phyloP scores from a whole-genome alignment of 2,797 vertebrate species.

The Trematomus bernacchii region DNA sequence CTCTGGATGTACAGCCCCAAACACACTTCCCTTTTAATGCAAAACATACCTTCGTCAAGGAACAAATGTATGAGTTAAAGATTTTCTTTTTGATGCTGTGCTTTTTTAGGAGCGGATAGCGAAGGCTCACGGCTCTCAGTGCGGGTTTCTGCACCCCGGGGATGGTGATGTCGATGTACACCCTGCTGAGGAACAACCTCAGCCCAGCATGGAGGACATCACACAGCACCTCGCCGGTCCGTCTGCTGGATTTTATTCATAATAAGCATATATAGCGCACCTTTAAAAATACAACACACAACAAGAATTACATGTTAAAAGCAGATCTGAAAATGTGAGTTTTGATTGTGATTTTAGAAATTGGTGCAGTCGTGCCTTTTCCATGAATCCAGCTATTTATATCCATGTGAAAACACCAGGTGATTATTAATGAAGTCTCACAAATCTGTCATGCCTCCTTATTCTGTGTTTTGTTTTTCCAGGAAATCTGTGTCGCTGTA shows the following conservation, averaged over 20 bases:
- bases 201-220: conserved; percentile 87
- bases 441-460: background rate
- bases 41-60: background rate
- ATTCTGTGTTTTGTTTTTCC: conserved; percentile 5
- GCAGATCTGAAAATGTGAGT: too few species aligned
- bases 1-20: background rate
- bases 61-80: background rate
- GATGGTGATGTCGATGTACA: conserved; percentile 95
- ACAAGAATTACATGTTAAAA: too few species aligned
- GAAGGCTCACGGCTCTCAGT: conserved; percentile 92
- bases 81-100: conserved; percentile 1
- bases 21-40: background rate
- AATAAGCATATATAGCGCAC: too few species aligned
- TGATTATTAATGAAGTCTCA: too few species aligned
- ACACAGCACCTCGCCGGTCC: conserved; percentile 84
- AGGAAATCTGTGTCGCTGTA: conserved; percentile 87
- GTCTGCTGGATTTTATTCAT: background rate
- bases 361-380: too few species aligned
- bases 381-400: too few species aligned
- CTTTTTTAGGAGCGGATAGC: conserved; percentile 89
- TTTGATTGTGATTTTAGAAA: too few species aligned
- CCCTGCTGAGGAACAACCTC: conserved; percentile 89
- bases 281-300: too few species aligned
- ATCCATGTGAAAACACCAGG: too few species aligned
- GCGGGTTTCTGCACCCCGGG: conserved; percentile 95